Evolutionary conservation across 2,113 vertebrate genomes (phyloP), one percentile per base, ranked within the genome.

Genomic region (Ariopsis seemanni): DNA sequence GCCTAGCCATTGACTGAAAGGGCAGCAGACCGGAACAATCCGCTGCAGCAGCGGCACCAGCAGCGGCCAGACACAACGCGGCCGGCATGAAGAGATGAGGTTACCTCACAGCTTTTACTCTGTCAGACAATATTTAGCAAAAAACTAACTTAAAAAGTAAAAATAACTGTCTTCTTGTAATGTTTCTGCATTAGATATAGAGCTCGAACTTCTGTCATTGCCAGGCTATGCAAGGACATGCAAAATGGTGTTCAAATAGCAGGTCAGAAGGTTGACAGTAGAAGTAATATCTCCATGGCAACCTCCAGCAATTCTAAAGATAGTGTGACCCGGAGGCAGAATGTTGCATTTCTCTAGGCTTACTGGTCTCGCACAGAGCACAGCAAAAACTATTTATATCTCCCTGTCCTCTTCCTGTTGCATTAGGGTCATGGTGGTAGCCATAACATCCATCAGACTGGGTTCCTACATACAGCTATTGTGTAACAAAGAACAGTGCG

Each of bases 1-100:
- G 67, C 87, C 84, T 82, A 48, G 80, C 90, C 86, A 90, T 83
- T 91, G 87, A 92, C 74, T 87, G 80, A 85, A 90, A 90, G 83
- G 86, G 86, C 85, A 90, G 86, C 88, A 89, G 89, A 91, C 90
- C 63, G 83, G 88, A 90, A 87, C 85, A 85, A 91, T 72, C 63
- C 81, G 18, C 62, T 15, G 82, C 85, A 78, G 84, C 50, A 86
- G 84, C 3, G 48, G 71, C 78, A 86, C 85, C 65, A 48, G 69
- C 85, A 55, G 88, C 60, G 63, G 67, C 85, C 88, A 88, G 85
- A 89, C 83, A 30, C 67, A 87, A 67, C 9, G 2, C 63, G 34
- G 27, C 69, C 34, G 34, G 83, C 58, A 82, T 27, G 52, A 89
- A 85, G 87, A 86, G 53, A 87, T 72, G 60, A 89, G 87, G 81